Conservation (phyloP, 2,888 invertebrate species). For the Drosophila borborema region DNA sequence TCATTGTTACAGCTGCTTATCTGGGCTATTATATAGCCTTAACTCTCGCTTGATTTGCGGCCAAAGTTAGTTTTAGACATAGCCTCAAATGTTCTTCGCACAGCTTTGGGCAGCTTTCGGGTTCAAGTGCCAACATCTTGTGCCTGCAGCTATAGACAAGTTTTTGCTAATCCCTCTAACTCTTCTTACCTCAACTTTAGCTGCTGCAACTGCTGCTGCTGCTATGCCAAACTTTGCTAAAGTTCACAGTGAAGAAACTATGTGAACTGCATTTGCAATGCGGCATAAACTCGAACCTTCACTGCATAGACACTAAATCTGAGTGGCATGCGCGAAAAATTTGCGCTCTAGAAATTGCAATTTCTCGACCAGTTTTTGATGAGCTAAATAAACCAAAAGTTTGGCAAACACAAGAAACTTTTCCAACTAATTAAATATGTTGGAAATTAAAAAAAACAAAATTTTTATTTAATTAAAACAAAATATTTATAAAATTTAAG, state of each 20-base stretch:
- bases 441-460: background rate
- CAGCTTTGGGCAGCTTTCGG: conserved; percentile 12
- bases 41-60: conserved; percentile 33
- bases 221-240: conserved; percentile 47
- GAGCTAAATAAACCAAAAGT: conserved; percentile 7
- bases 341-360: conserved; percentile 20
- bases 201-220: background rate
- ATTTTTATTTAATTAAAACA: background rate
- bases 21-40: conserved; percentile 27
- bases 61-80: conserved; percentile 24
- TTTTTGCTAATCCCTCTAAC: background rate
- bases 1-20: conserved; percentile 13
- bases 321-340: conserved; percentile 8
- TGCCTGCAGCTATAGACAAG: conserved; percentile 33
- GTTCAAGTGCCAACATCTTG: conserved; percentile 36
- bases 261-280: conserved; percentile 70
- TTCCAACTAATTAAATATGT: conserved; percentile 4
- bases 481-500: too few species aligned
- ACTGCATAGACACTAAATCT: conserved; percentile 14
- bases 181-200: background rate
- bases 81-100: conserved; percentile 14
- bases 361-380: conserved; percentile 7
- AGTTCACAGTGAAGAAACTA: conserved; percentile 62
- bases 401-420: conserved; percentile 4
- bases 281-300: conserved; percentile 48